Evolutionary conservation across 1,140 invertebrate genomes (phyloP).

Genomic region (Bradynema listronoti): DNA sequence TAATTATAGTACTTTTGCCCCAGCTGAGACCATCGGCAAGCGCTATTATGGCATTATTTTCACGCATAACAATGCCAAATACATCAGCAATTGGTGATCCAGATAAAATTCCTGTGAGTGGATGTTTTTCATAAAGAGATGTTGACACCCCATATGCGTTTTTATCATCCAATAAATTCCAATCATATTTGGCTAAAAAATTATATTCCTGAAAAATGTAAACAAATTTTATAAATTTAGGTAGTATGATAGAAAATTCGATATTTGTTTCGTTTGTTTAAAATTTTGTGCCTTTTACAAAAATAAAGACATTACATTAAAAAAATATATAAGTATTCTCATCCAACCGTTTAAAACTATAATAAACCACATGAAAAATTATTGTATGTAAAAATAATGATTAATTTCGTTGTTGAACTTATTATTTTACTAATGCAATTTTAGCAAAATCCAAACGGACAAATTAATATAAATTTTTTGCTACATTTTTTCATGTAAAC

Average conservation of each 20-base stretch:
- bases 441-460: too few relatives aligned
- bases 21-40: slow-evolving; percentile 88
- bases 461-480: too few relatives aligned
- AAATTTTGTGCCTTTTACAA: not conserved
- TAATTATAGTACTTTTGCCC: slow-evolving; percentile 74
- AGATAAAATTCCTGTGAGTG: slow-evolving; percentile 68
- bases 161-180: slow-evolving; percentile 54
- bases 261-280: not conserved
- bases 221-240: not conserved
- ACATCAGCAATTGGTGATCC: slow-evolving; percentile 82
- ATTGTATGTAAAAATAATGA: not conserved
- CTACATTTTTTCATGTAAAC: too few relatives aligned
- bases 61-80: slow-evolving; percentile 73
- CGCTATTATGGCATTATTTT: slow-evolving; percentile 73
- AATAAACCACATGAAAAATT: not conserved
- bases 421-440: too few relatives aligned
- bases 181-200: slow-evolving; percentile 27
- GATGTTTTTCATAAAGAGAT: slow-evolving; percentile 73
- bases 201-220: not conserved
- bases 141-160: slow-evolving; percentile 67
- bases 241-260: not conserved
- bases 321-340: not conserved
- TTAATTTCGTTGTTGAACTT: too few relatives aligned
- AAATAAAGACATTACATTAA: not conserved
- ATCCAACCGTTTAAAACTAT: not conserved